Percentiles rank a stretch among this genome's conserved stretches.
These are phyloP conservation scores for Sarcophaga rosellei DNA, from an alignment of 2,888 invertebrate species.

Conservation along the genomic window DNA sequence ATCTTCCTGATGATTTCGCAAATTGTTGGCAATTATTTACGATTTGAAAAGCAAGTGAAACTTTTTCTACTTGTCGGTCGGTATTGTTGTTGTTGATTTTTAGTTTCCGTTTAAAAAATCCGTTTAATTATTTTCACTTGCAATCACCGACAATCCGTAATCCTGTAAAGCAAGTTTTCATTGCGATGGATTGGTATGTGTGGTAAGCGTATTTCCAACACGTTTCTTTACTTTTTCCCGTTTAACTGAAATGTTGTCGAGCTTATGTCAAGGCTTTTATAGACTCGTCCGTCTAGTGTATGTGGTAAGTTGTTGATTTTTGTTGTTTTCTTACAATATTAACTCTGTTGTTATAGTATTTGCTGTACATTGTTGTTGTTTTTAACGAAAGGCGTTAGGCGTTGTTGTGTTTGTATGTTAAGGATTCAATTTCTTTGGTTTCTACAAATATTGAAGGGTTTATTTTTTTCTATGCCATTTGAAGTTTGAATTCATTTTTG, in stretches of 20 bases:
- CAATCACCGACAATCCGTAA: background rate
- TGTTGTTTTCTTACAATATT: conserved; percentile 49
- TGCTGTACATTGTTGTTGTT: conserved; percentile 29
- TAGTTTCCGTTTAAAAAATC: conserved; percentile 29
- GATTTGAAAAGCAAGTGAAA: background rate
- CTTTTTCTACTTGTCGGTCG: conserved; percentile 14
- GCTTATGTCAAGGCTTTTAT: conserved; percentile 75
- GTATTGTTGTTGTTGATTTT: conserved; percentile 9
- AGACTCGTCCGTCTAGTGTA: conserved; percentile 74
- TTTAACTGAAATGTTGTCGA: conserved; percentile 66
- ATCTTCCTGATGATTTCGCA: too few species aligned
- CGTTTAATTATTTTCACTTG: conserved; percentile 25
- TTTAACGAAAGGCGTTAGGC: background rate
- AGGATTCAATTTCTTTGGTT: conserved; percentile 15
- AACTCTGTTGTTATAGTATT: conserved; percentile 65
- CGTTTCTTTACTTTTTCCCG: conserved; percentile 54
- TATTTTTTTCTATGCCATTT: conserved; percentile 62
- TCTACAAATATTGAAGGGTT: conserved; percentile 40
- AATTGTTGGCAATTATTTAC: conserved; percentile 45
- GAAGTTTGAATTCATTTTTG: background rate
- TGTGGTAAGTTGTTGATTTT: conserved; percentile 75
- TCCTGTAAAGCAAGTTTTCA: conserved; percentile 3
- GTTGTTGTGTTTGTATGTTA: conserved; percentile 40
- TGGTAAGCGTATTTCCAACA: conserved; percentile 19
- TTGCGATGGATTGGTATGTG: background rate